Evolutionary conservation across 2,888 invertebrate species (phyloP), one percentile per base, ranked within the genome.

Genomic region (Ischnus inquisitorius): DNA sequence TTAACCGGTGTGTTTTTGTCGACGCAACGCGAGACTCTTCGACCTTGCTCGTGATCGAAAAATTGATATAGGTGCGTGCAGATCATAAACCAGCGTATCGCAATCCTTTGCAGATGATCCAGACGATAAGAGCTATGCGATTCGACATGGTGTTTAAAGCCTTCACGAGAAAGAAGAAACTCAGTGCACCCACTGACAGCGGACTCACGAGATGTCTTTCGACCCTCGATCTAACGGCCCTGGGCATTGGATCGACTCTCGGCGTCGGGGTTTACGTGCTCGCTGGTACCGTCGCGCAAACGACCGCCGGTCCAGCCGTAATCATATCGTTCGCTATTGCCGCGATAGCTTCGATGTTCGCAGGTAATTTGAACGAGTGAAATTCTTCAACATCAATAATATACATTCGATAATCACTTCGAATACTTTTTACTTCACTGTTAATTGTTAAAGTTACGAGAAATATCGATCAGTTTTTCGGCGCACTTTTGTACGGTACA

Each of bases 231-330:
- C 94, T 98, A 67, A 98, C 98, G 0, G 96, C 97, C 0, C 93
- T 98, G 51, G 98, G 96, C 0, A 96, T 97, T 28, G 97, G 97
- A 51, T 96, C 97, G 85, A 97, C 97, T 0, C 95, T 98, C 14
- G 98, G 98, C 0, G 97, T 98, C 2, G 98, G 98, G 0, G 97
- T 98, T 54, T 98, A 98, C 91, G 98, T 98, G 25, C 93, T 98
- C 74, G 98, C 97, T 28, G 98, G 98, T 0, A 96, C 97, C 84
- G 98, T 98, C 1, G 97, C 98, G 4, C 97, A 96, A 93, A 95
- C 95, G 83, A 95, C 95, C 72, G 97, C 98, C 0, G 98, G 98
- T 0, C 98, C 98, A 0, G 97, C 97, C 0, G 97, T 98, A 0
- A 95, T 97, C 39, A 92, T 98, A 22, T 97, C 97, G 1, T 98